These are phyloP conservation scores for Fragum fragum DNA, from an alignment of 2,888 invertebrate genomes.

Conservation along the genomic window DNA sequence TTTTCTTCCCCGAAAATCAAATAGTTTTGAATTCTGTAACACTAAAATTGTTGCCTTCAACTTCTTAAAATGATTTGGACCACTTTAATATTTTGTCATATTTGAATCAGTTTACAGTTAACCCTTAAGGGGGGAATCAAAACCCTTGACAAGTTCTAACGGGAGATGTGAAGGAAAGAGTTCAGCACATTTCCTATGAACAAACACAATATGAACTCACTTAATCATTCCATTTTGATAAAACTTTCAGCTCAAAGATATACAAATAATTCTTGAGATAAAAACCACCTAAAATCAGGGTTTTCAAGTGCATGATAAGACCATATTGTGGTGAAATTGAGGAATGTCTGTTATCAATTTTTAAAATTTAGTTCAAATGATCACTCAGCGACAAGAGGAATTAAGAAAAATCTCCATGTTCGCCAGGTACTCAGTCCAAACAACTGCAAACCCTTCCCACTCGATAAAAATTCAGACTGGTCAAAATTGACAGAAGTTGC, in stretches of 20 bases:
- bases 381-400: constrained; percentile 44
- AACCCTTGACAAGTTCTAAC: too few relatives aligned
- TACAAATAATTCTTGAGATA: neutral
- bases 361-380: constrained; percentile 52
- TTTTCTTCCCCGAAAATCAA: too few relatives aligned
- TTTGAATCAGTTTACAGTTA: too few relatives aligned
- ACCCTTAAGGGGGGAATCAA: too few relatives aligned
- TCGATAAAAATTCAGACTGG: too few relatives aligned
- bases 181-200: constrained; percentile 9
- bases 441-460: constrained; percentile 9
- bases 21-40: too few relatives aligned
- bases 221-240: constrained; percentile 33
- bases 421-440: constrained; percentile 2
- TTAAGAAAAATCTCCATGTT: constrained; percentile 45
- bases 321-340: neutral
- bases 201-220: constrained; percentile 25
- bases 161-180: neutral
- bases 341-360: constrained; percentile 45
- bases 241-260: constrained; percentile 24
- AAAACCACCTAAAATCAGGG: neutral
- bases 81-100: too few relatives aligned
- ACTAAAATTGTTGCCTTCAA: too few relatives aligned
- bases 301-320: neutral
- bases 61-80: too few relatives aligned
- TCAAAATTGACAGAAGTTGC: too few relatives aligned